Evolutionary conservation across 2,888 invertebrate species (phyloP).

Genomic region (Caenorhabditis afra): DNA sequence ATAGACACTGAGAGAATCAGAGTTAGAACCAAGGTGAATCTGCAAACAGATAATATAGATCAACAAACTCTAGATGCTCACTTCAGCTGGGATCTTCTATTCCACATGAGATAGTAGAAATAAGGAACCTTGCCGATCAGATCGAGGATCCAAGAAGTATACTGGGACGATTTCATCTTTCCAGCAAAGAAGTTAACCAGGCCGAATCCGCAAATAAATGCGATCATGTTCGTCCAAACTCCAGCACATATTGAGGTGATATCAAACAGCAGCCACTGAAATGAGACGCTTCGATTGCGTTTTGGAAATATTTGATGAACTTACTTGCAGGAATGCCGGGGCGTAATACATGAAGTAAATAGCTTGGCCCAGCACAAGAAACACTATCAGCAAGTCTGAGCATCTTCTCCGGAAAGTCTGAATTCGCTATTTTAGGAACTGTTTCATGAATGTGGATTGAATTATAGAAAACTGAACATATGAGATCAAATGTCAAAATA

Average conservation of each 20-base stretch:
- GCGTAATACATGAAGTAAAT: slow-evolving; percentile 72
- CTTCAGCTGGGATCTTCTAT: slow-evolving; percentile 64
- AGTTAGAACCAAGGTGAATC: slow-evolving; percentile 57
- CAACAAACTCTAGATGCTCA: slow-evolving; percentile 9
- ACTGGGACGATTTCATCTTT: slow-evolving; percentile 48
- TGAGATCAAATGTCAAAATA: no score
- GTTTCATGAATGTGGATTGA: no score
- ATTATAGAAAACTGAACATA: no score
- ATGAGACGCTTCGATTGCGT: not conserved
- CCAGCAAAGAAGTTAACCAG: slow-evolving; percentile 58
- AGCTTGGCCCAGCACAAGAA: slow-evolving; percentile 60
- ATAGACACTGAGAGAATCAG: slow-evolving; percentile 57
- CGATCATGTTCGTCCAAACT: slow-evolving; percentile 71
- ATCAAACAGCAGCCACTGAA: slow-evolving; percentile 66
- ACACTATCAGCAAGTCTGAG: slow-evolving; percentile 45
- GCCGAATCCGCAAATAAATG: slow-evolving; percentile 68
- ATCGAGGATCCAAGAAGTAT: slow-evolving; percentile 41
- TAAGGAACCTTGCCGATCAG: slow-evolving; percentile 47
- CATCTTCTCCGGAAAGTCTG: slow-evolving; percentile 34
- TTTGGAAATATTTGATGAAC: not conserved
- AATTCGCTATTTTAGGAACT: not conserved
- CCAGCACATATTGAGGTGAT: slow-evolving; percentile 63
- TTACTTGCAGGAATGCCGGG: slow-evolving; percentile 60
- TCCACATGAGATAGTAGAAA: slow-evolving; percentile 57
- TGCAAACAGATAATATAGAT: slow-evolving; percentile 5